phyloP scores from a whole-genome alignment of 2,888 invertebrate species.

The Serrognathus titanus region DNA sequence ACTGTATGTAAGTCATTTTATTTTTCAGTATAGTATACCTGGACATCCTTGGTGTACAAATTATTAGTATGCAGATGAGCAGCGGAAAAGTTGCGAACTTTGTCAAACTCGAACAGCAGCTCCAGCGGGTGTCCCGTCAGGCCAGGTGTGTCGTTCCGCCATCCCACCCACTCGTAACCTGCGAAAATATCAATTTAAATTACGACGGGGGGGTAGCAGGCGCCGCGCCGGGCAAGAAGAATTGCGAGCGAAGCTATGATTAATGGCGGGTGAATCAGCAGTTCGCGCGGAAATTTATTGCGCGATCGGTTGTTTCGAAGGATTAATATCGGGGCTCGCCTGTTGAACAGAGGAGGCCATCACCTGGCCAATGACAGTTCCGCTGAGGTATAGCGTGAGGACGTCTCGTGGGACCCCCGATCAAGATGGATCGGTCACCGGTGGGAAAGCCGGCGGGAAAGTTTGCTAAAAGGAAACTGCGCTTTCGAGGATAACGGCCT shows the following conservation, averaged over 20 bases:
- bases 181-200: slow-evolving; percentile 27
- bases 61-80: slow-evolving; percentile 75
- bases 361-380: slow-evolving; percentile 21
- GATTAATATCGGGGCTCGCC: slow-evolving; percentile 24
- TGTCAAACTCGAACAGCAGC: slow-evolving; percentile 76
- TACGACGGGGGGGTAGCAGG: background rate
- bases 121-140: slow-evolving; percentile 64
- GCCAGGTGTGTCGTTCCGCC: slow-evolving; percentile 67
- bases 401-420: slow-evolving; percentile 15
- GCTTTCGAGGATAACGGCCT: background rate
- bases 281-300: slow-evolving; percentile 34
- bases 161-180: slow-evolving; percentile 84
- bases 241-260: slow-evolving; percentile 28
- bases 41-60: slow-evolving; percentile 71
- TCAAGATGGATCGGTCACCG: slow-evolving; percentile 21
- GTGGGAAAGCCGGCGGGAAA: slow-evolving; percentile 13
- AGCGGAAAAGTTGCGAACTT: slow-evolving; percentile 71
- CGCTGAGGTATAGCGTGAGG: slow-evolving; percentile 8
- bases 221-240: slow-evolving; percentile 4
- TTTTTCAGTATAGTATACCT: slow-evolving; percentile 48
- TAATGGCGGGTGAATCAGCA: slow-evolving; percentile 37
- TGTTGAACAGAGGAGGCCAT: slow-evolving; percentile 25
- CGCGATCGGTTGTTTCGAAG: slow-evolving; percentile 19
- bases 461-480: slow-evolving; percentile 8
- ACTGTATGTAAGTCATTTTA: too few relatives aligned